Percentiles rank a stretch among this genome's conserved stretches.
Evolutionary conservation across 2,797 vertebrate species (phyloP).

Genomic region (Columba guinea): DNA sequence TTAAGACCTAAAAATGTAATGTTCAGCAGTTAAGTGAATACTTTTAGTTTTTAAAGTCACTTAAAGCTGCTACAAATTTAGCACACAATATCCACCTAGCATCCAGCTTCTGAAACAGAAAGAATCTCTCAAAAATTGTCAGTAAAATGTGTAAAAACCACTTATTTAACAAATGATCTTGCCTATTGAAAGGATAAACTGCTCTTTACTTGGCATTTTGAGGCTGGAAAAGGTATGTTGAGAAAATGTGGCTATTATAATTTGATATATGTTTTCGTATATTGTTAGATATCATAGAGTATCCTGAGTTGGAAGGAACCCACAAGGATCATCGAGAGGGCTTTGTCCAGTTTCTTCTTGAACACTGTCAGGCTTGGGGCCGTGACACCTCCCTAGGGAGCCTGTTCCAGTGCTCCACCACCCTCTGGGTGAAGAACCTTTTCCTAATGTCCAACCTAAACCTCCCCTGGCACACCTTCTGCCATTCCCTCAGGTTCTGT

Average conservation of each 20-base stretch:
- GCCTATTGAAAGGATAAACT: constrained; percentile 20
- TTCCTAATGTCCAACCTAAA: too few relatives aligned
- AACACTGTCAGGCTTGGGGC: too few relatives aligned
- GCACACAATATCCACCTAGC: not conserved
- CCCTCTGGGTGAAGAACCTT: too few relatives aligned
- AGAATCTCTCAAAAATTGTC: constrained; percentile 23
- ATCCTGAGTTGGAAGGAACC: too few relatives aligned
- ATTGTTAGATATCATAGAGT: not conserved
- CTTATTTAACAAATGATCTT: not conserved
- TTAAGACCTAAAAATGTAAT: constrained; percentile 26
- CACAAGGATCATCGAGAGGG: too few relatives aligned
- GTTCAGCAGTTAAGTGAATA: not conserved
- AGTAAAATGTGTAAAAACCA: not conserved
- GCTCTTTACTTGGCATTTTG: not conserved
- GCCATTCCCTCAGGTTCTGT: too few relatives aligned
- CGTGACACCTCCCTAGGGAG: too few relatives aligned
- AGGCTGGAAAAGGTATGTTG: not conserved
- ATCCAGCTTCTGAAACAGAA: constrained; percentile 34
- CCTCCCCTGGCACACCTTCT: too few relatives aligned
- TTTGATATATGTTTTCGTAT: not conserved
- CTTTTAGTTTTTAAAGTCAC: not conserved
- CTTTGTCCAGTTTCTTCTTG: too few relatives aligned
- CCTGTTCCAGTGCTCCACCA: too few relatives aligned
- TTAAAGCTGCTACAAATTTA: not conserved
- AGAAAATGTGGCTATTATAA: not conserved